These are phyloP conservation scores for Leptobrachium leishanense DNA, from an alignment of 2,113 vertebrate genomes.

Conservation along the genomic window DNA sequence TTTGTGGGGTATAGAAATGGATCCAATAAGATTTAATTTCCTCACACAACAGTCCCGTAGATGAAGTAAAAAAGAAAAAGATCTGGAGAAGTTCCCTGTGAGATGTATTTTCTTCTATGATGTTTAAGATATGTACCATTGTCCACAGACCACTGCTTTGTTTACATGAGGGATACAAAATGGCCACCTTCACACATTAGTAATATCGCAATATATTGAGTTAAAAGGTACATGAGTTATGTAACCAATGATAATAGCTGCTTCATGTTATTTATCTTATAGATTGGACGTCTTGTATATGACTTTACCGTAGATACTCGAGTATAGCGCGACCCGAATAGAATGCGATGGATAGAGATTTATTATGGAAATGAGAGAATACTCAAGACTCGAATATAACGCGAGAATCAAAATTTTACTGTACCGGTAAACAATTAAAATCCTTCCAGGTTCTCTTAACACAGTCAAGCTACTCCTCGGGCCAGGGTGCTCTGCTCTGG, in stretches of 20 bases:
- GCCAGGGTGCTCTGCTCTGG: too few relatives aligned
- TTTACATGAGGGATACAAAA: conserved; percentile 4
- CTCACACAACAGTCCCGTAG: conserved; percentile 16
- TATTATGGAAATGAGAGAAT: too few relatives aligned
- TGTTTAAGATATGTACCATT: neutral
- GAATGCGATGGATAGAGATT: too few relatives aligned
- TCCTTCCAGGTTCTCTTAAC: too few relatives aligned
- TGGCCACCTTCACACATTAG: conserved; percentile 16
- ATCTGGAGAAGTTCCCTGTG: conserved; percentile 31
- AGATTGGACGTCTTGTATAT: too few relatives aligned
- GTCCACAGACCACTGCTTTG: neutral
- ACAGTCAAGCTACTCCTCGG: too few relatives aligned
- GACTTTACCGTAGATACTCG: too few relatives aligned
- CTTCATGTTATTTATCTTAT: too few relatives aligned
- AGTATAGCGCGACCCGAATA: too few relatives aligned
- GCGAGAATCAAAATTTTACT: too few relatives aligned
- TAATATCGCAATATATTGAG: conserved; percentile 1
- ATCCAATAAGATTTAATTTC: conserved; percentile 19
- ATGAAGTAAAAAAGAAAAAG: neutral
- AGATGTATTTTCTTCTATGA: neutral
- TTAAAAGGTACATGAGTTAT: conserved; percentile 13
- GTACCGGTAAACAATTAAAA: too few relatives aligned
- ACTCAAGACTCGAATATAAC: too few relatives aligned
- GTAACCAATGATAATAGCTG: neutral
- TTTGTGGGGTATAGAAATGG: conserved; percentile 30